These are phyloP conservation scores for Phoxinus phoxinus DNA, from an alignment of 2,113 vertebrate species.

Conservation along the genomic window DNA sequence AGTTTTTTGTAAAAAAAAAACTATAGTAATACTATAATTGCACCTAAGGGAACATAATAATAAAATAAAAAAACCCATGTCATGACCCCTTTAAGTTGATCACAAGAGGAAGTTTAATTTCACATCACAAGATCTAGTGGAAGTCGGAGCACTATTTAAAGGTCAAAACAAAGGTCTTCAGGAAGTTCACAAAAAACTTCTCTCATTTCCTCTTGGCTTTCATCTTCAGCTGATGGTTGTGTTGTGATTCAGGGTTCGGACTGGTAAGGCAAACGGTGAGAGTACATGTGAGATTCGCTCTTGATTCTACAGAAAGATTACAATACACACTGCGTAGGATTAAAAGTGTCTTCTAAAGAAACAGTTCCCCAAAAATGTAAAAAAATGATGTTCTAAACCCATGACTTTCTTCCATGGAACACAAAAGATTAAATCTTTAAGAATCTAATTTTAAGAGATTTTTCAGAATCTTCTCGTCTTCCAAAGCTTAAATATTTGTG, in stretches of 20 bases:
- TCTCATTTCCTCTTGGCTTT: conserved; percentile 41
- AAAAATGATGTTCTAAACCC: neutral
- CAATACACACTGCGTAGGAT: neutral
- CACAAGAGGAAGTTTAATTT: conserved; percentile 25
- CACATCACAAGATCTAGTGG: conserved; percentile 15
- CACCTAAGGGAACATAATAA: too few relatives aligned
- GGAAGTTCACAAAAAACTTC: conserved; percentile 16
- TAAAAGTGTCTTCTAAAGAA: neutral
- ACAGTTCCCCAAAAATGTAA: too few relatives aligned
- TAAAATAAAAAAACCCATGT: too few relatives aligned
- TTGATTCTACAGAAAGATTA: neutral
- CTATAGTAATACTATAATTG: too few relatives aligned
- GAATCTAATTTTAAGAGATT: neutral
- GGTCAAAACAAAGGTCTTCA: conserved; percentile 35
- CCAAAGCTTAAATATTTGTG: neutral
- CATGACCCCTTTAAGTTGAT: neutral
- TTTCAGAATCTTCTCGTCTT: neutral
- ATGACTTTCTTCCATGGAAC: conserved; percentile 1
- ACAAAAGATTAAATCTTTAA: neutral
- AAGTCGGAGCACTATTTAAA: conserved; percentile 27
- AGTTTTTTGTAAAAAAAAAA: too few relatives aligned
- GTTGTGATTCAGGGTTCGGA: neutral
- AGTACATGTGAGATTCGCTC: neutral
- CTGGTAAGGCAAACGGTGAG: neutral
- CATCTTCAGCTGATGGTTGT: neutral